Base-by-base conservation (phyloP, 2,797 vertebrate genomes). In the Champsocephalus esox region DNA sequence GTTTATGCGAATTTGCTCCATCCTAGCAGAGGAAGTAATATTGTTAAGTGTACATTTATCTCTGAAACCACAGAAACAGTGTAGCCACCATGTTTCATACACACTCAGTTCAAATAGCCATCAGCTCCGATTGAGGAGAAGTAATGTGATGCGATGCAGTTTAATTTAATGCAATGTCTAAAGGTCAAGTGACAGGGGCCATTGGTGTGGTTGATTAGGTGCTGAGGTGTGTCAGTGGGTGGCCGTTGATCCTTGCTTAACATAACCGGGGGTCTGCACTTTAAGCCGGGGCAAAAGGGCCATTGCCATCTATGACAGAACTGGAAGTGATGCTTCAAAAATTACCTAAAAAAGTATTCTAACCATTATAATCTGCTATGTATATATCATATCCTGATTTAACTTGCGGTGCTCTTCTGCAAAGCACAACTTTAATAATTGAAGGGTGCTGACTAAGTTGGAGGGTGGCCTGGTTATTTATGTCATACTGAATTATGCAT, bases 401-500 rank as follows among this genome's bases (percentile, higher is more conserved):
- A 89, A 85, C 77, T 63, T 6, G 32, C 17, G 79, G 45, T 79
- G 56, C 73, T 80, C 50, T 58, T 63, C 72, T 81, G 66, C 80
- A 85, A 81, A 81, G 71, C 58, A 52, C 5, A 48, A 62, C 57
- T 57, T 89, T 16, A 90, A 88, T 90, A 83, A 92, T 89, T 89
- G 70, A 89, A 85, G 68, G 76, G 45, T 70, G 72, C 78, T 76
- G 87, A 79, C 79, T 70, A 80, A 85, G 58, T 70, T 51, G 17
- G 69, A 82, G 77, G 82, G 44, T 80, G 78, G 64, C 76, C 64
- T 66, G 72, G 75, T 82, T 88, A 82, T 91, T 77, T 70, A 45
- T 87, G 73, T 84, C 54, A 55, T 57, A 34, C 50, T 91, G 57
- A 91, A 94, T 93, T 75, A 90, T 90, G 64, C 80, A 88, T 85